These are phyloP conservation scores for Procambarus clarkii DNA, from an alignment of 1,140 invertebrate species.

Conservation along the genomic window DNA sequence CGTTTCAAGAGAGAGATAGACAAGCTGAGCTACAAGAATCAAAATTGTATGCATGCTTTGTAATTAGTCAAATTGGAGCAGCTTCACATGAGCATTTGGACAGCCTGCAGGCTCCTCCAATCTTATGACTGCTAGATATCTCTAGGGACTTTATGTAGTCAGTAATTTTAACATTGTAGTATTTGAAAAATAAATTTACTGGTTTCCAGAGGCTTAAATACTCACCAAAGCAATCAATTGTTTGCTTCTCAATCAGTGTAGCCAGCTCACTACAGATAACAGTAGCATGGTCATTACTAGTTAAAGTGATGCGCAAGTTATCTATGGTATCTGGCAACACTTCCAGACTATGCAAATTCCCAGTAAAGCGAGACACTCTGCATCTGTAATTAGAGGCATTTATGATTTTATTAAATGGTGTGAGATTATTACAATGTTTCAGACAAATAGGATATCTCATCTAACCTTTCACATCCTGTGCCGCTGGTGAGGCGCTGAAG, in stretches of 20 bases:
- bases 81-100: too few species aligned
- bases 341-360: conserved; percentile 1
- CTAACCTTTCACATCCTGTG: background rate
- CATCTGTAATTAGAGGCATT: conserved; percentile 10
- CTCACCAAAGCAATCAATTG: background rate
- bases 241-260: background rate
- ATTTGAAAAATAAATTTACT: too few species aligned
- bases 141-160: too few species aligned
- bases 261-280: background rate
- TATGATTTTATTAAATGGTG: background rate
- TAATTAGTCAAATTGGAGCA: too few species aligned
- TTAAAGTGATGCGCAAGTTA: conserved; percentile 3
- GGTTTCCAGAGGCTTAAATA: background rate
- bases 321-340: background rate
- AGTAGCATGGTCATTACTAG: background rate
- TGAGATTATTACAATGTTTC: background rate
- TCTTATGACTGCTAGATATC: too few species aligned
- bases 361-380: background rate
- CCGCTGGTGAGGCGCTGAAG: background rate
- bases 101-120: too few species aligned
- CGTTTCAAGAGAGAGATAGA: too few species aligned
- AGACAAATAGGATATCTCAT: background rate
- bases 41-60: too few species aligned
- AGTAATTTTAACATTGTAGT: too few species aligned
- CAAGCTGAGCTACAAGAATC: too few species aligned